Evolutionary conservation across 2,888 invertebrate genomes (phyloP).

Genomic region (Orchesellides sinensis): DNA sequence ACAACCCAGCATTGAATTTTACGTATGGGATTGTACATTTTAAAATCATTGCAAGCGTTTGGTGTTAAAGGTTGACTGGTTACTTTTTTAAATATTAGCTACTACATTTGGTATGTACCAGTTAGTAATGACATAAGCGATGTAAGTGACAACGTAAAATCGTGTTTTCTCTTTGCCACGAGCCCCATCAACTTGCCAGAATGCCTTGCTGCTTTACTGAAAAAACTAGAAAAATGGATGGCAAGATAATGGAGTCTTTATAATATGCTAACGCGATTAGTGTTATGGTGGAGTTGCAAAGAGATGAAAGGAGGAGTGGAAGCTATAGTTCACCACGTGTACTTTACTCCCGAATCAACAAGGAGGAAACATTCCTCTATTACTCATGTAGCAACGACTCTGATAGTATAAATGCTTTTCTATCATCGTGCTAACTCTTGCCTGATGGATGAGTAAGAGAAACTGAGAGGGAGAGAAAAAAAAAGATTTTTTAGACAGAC

Average conservation of each 20-base stretch:
- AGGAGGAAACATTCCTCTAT: conserved; percentile 12
- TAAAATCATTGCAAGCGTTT: too few species aligned
- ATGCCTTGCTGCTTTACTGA: too few species aligned
- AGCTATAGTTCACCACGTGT: not conserved
- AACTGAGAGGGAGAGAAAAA: not conserved
- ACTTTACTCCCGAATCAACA: conserved; percentile 1
- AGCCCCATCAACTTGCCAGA: not conserved
- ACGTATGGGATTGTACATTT: too few species aligned
- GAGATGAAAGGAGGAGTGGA: not conserved
- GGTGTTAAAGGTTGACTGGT: too few species aligned
- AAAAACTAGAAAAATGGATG: not conserved
- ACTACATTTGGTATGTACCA: too few species aligned
- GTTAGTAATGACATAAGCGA: too few species aligned
- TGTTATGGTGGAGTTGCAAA: not conserved
- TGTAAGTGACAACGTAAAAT: not conserved
- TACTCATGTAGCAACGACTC: conserved; percentile 12
- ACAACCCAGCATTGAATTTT: too few species aligned
- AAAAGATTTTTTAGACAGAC: not conserved
- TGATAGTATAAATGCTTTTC: not conserved
- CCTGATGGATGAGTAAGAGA: too few species aligned
- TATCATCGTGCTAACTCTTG: not conserved
- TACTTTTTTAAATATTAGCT: too few species aligned
- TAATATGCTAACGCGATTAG: not conserved
- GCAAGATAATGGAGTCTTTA: not conserved
- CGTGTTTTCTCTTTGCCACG: not conserved